phyloP scores from a whole-genome alignment of 1,140 invertebrate genomes.

The Panonychus citri region DNA sequence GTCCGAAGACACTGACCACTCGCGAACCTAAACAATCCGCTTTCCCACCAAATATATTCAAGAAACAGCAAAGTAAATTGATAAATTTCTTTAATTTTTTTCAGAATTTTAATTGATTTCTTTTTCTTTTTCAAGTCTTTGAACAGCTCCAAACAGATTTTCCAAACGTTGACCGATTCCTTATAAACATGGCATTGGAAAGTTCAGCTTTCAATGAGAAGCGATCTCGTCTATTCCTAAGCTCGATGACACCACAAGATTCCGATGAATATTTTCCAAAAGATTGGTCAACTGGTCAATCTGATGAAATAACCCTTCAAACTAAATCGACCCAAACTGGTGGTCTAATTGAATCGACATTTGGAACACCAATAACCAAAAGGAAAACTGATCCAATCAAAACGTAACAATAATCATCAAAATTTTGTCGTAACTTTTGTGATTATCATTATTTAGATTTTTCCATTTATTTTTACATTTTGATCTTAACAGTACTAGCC shows the following conservation, averaged over 20 bases:
- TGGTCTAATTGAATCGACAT: neutral
- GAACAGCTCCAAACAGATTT: slow-evolving; percentile 42
- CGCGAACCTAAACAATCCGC: slow-evolving; percentile 22
- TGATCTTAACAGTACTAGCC: no score
- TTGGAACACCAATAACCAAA: slow-evolving; percentile 18
- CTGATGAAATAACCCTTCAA: neutral
- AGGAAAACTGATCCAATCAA: slow-evolving; percentile 22
- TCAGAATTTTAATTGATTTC: no score
- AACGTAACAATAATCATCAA: slow-evolving; percentile 20
- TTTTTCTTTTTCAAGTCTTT: no score
- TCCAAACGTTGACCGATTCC: slow-evolving; percentile 40
- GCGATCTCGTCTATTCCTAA: slow-evolving; percentile 27
- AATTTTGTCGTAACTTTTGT: no score
- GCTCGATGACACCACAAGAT: slow-evolving; percentile 17
- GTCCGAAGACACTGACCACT: slow-evolving; percentile 15
- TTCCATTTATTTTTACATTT: no score
- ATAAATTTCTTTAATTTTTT: no score
- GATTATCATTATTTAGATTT: no score
- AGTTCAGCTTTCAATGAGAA: slow-evolving; percentile 59
- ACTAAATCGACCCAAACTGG: slow-evolving; percentile 3
- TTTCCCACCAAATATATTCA: slow-evolving; percentile 33
- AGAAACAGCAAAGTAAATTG: slow-evolving; percentile 48
- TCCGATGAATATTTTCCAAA: slow-evolving; percentile 6
- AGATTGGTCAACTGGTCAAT: neutral
- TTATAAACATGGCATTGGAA: slow-evolving; percentile 59